Evolutionary conservation across 2,113 vertebrate species (phyloP).

Genomic region (Gymnorhina tibicen): DNA sequence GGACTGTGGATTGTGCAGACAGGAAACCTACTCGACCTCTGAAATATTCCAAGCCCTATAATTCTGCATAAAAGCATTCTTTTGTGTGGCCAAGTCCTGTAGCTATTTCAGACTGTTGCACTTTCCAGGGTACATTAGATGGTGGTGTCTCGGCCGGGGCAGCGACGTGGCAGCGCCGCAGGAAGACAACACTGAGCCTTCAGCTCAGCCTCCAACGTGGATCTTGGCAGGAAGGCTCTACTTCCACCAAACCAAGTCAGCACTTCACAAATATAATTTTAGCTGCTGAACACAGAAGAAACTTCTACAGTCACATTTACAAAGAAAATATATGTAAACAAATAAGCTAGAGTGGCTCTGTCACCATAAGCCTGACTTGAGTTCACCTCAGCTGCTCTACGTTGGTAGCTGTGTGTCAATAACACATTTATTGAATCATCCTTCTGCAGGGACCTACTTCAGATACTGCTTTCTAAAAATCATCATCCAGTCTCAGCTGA

Average conservation of each 20-base stretch:
- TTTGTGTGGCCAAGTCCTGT: neutral
- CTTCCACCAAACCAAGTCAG: neutral
- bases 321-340: neutral
- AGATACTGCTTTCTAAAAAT: neutral
- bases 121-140: neutral
- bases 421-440: neutral
- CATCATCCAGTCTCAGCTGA: neutral
- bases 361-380: neutral
- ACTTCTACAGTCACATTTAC: neutral
- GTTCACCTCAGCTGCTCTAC: neutral
- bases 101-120: neutral
- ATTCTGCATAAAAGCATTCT: neutral
- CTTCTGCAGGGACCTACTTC: neutral
- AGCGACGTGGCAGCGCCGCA: neutral
- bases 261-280: neutral
- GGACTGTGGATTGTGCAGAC: neutral
- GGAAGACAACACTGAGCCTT: neutral
- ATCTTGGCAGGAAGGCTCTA: neutral
- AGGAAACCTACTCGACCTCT: conserved; percentile 15
- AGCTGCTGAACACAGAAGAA: neutral
- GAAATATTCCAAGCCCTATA: neutral
- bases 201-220: neutral
- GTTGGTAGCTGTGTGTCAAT: neutral
- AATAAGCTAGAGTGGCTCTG: neutral
- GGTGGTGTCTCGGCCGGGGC: neutral